These are phyloP conservation scores for Coilia nasus DNA, from an alignment of 2,797 vertebrate species.

Conservation along the genomic window DNA sequence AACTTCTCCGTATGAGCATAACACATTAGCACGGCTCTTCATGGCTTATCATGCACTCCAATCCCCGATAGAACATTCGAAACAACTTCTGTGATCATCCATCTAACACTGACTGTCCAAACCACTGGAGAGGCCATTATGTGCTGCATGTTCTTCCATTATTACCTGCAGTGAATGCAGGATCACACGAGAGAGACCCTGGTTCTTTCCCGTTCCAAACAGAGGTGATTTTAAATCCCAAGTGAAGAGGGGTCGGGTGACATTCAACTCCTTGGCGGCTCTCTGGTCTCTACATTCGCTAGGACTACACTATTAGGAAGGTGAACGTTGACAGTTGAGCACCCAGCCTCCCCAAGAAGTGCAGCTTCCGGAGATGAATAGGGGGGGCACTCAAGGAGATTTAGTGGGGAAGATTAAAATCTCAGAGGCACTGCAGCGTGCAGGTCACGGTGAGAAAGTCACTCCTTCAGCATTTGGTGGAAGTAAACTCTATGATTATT, in stretches of 20 bases:
- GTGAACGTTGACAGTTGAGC: constrained; percentile 6
- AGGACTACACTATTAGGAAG: not conserved
- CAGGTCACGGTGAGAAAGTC: constrained; percentile 45
- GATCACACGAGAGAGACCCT: not conserved
- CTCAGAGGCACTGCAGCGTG: constrained; percentile 49
- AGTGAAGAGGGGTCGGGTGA: not conserved
- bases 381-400: constrained; percentile 51
- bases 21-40: not conserved
- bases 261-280: not conserved
- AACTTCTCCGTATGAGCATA: not conserved
- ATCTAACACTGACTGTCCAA: not conserved
- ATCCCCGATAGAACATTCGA: not conserved
- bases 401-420: constrained; percentile 68
- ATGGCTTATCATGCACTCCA: not conserved
- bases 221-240: not conserved
- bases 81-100: not conserved
- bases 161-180: not conserved
- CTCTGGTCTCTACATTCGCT: not conserved
- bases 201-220: not conserved
- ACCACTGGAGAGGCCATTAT: not conserved
- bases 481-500: constrained; percentile 58
- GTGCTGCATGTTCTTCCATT: not conserved
- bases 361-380: constrained; percentile 48
- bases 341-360: not conserved
- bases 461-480: constrained; percentile 59